Evolutionary conservation across 1,140 invertebrate species (phyloP), one percentile per base, ranked within the genome.

Genomic region (Scylla paramamosain): DNA sequence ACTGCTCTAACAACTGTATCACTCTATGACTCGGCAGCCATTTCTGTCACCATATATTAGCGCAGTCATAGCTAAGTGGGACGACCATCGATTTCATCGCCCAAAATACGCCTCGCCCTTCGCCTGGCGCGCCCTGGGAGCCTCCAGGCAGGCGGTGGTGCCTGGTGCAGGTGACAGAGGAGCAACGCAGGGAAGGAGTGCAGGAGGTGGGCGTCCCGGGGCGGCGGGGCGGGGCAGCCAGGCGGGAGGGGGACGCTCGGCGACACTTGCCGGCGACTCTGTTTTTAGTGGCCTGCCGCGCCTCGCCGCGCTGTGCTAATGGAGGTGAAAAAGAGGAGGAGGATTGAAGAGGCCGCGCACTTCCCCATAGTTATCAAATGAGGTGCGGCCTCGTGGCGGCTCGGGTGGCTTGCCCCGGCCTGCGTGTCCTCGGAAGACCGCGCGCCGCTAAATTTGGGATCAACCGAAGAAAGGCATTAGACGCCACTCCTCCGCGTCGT

Each of bases 101-200:
- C 90, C 52, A 91, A 67, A 91, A 91, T 91, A 91, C 52, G 46
- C 90, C 8, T 25, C n/a, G 0, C 84, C 25, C 87, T 48, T 48
- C 20, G 25, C 20, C 67, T 7, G 20, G 7, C 6, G 67, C 25
- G 20, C 20, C 25, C 20, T n/a, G 8, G 6, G 2, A n/a, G 20
- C 2, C 20, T 20, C 2, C n/a, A n/a, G 4, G 12, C 12, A 20
- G 16, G n/a, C n/a, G 67, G 67, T 2, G 67, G 25, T n/a, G 20
- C 67, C 67, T 77, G 4, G 67, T 77, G 67, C 16, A n/a, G 67
- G 67, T 0, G 4, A n/a, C 67, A 20, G 20, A 20, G 67, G 25
- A 7, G 67, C n/a, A n/a, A 2, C 0, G 25, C 20, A n/a, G 12
- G 25, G 1, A 25, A n/a, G 67, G n/a, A 77, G 20, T 7, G 20